Base-by-base conservation (phyloP, 2,888 invertebrate species). In the Lysandra bellargus region DNA sequence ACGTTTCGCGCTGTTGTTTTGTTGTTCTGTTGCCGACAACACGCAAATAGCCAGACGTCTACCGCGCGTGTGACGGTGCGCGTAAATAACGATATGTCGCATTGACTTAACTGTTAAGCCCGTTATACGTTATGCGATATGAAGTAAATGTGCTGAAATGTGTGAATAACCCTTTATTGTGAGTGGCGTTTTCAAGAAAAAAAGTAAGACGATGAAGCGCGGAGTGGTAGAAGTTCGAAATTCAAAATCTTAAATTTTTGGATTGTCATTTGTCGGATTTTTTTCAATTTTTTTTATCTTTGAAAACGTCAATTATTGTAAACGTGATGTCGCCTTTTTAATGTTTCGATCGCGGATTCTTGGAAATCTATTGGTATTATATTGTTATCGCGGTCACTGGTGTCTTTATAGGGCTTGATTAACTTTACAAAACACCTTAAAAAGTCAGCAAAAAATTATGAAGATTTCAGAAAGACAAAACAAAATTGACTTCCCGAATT, bases 31-130 rank as follows among this genome's bases (percentile, higher is more conserved):
- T 78, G 60, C 72, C 81, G 84, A 85, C 85, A 85, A 84, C 84
- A 84, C 84, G 82, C 82, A 84, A 85, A 85, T 85, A 85, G 84
- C 85, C 83, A 84, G 85, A 85, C 85, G 84, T 83, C 83, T 83
- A 82, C 81, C 79, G 82, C 81, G 83, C 80, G 80, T 80, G 82
- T 82, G 81, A 78, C 80, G 81, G 78, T 53, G 69, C 33, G 60
- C 78, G 79, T 79, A 79, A 79, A 79, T 79, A 79, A 79, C 75
- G 73, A 57, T 74, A 37, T 72, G 69, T 69, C 78, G 53, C 69
- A 72, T 37, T 53, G 49, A 74, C 74, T 74, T 74, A 74, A 76
- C 76, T 53, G 23, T 75, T 76, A 76, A 33, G 76, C 76, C 57
- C 49, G 1, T 30, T 33, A 57, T 76, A 57, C 76, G 53, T 53